These are phyloP conservation scores for Sus scrofa DNA, from an alignment of 2,113 vertebrate genomes.

Conservation along the genomic window DNA sequence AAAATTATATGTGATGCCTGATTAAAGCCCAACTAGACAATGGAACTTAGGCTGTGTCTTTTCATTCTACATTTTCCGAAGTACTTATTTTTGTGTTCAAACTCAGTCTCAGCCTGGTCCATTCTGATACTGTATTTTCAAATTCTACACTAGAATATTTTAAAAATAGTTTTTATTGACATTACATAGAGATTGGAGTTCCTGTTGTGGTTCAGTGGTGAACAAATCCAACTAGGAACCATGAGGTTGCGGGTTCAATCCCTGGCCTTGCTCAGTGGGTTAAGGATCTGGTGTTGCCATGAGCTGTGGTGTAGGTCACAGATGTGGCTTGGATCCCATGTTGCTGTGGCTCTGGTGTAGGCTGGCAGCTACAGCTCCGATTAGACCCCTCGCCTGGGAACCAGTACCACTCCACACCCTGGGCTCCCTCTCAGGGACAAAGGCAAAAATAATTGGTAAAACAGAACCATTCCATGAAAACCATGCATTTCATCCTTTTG, in stretches of 20 bases:
- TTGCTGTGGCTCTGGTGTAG: no score
- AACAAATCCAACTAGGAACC: no score
- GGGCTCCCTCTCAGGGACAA: not conserved
- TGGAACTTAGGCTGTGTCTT: not conserved
- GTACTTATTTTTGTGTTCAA: not conserved
- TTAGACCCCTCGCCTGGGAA: no score
- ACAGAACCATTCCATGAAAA: not conserved
- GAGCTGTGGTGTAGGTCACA: no score
- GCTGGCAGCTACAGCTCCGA: no score
- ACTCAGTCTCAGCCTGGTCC: not conserved
- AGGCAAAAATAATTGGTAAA: slow-evolving; percentile 29
- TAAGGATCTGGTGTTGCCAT: no score
- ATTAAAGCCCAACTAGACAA: not conserved
- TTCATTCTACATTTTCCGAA: not conserved
- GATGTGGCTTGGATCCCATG: no score
- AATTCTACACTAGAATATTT: not conserved
- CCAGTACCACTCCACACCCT: not conserved
- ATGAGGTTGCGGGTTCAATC: no score
- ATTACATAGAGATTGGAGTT: not conserved
- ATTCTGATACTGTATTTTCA: not conserved
- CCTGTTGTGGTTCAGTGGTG: no score
- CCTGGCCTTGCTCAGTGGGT: no score
- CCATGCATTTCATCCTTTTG: not conserved
- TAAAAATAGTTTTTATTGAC: not conserved
- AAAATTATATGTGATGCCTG: not conserved